Evolutionary conservation across 2,888 invertebrate species (phyloP).

Genomic region (Pristionchus maxplancki): DNA sequence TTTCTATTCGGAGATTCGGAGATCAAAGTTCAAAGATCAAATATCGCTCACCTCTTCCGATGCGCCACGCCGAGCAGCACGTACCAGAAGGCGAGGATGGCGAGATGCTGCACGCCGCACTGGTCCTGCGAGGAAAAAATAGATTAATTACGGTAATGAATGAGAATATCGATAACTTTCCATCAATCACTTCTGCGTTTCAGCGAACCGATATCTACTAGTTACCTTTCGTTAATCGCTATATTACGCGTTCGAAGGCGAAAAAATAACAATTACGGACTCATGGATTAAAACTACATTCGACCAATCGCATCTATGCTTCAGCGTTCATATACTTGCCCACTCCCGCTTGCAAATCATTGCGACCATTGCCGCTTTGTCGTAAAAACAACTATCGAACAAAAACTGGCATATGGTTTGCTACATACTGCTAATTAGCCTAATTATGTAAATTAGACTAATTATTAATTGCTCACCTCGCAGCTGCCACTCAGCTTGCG

Average conservation of each 20-base stretch:
- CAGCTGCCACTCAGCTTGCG: constrained; percentile 75
- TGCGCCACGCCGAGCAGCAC: constrained; percentile 78
- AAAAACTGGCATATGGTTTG: no score
- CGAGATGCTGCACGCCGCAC: constrained; percentile 77
- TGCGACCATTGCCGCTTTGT: background rate
- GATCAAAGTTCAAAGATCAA: background rate
- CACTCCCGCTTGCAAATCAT: background rate
- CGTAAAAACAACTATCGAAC: background rate
- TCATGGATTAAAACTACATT: no score
- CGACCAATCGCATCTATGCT: background rate
- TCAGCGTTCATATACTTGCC: background rate
- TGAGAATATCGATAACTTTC: no score
- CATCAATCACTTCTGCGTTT: no score
- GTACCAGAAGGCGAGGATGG: constrained; percentile 79
- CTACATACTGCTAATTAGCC: no score
- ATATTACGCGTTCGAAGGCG: background rate
- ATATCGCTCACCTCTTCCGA: constrained; percentile 73
- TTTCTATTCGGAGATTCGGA: no score
- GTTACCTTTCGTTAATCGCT: background rate
- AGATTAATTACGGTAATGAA: no score
- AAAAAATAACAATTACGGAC: no score
- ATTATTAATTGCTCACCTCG: constrained; percentile 50
- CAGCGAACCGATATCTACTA: no score
- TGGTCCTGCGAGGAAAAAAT: no score
- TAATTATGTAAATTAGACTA: no score